Evolutionary conservation across 2,888 invertebrate species (phyloP).

Genomic region (Diarsia brunnea): DNA sequence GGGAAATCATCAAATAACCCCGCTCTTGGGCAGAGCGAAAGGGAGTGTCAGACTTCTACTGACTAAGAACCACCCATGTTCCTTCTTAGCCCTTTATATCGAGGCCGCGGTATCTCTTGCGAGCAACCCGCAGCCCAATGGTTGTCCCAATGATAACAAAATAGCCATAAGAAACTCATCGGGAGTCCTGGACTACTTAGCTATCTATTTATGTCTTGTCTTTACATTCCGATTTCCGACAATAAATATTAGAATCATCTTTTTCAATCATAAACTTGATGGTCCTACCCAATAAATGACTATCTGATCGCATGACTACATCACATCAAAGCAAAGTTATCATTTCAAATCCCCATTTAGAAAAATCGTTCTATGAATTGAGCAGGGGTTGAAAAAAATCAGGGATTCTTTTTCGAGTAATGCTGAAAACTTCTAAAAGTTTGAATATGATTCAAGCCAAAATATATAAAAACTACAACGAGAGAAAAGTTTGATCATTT

Average conservation of each 20-base stretch:
- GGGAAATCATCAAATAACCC: no score
- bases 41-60: no score
- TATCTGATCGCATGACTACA: constrained; percentile 39
- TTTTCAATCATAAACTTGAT: constrained; percentile 21
- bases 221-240: neutral
- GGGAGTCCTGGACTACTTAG: neutral
- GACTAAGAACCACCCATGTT: no score
- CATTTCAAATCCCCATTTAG: constrained; percentile 18
- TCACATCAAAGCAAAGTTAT: constrained; percentile 23
- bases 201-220: neutral
- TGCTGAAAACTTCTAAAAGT: neutral
- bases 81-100: no score
- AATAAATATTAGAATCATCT: neutral
- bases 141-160: neutral
- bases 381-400: neutral
- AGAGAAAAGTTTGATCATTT: neutral
- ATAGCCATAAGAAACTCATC: neutral
- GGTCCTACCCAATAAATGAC: constrained; percentile 17
- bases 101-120: no score
- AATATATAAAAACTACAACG: neutral
- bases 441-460: no score
- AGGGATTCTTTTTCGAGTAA: neutral
- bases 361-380: neutral
- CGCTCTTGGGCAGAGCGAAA: no score
- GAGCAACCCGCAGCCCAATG: no score